Conservation (phyloP, 2,113 vertebrate species). For the Trogon surrucura region DNA sequence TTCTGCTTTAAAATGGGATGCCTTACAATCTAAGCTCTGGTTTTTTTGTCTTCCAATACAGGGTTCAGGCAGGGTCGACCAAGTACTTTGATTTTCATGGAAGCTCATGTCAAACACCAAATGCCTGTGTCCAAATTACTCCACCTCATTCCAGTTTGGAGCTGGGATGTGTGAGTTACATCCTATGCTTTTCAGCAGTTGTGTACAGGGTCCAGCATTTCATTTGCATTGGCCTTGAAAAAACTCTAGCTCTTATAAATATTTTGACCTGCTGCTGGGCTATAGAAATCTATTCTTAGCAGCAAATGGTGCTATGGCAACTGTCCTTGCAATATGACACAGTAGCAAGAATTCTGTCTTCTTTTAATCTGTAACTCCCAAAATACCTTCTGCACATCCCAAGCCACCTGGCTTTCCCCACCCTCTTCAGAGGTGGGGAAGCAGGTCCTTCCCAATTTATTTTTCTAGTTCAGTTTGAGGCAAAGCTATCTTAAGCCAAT, state of each 20-base stretch:
- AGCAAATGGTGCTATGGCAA: slow-evolving; percentile 56
- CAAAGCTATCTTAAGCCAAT: background rate
- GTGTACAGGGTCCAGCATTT: background rate
- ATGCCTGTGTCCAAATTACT: background rate
- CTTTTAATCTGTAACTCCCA: slow-evolving; percentile 19
- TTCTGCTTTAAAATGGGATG: background rate
- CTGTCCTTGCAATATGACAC: slow-evolving; percentile 46
- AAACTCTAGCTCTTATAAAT: background rate
- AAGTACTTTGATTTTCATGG: background rate
- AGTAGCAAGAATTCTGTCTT: slow-evolving; percentile 31
- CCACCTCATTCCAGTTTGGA: background rate
- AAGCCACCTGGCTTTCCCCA: slow-evolving; percentile 53
- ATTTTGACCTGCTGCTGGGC: slow-evolving; percentile 43
- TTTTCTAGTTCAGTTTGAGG: slow-evolving; percentile 56
- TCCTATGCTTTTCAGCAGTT: background rate
- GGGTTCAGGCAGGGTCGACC: background rate
- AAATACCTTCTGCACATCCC: slow-evolving; percentile 52
- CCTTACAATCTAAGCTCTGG: background rate
- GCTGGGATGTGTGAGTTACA: background rate
- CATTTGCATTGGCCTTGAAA: background rate
- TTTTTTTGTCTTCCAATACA: background rate
- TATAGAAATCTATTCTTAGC: slow-evolving; percentile 52
- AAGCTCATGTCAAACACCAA: background rate
- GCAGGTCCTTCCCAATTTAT: background rate
- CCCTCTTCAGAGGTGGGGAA: background rate